Evolutionary conservation across 2,888 invertebrate species (phyloP).

Genomic region (Papilio demoleus): DNA sequence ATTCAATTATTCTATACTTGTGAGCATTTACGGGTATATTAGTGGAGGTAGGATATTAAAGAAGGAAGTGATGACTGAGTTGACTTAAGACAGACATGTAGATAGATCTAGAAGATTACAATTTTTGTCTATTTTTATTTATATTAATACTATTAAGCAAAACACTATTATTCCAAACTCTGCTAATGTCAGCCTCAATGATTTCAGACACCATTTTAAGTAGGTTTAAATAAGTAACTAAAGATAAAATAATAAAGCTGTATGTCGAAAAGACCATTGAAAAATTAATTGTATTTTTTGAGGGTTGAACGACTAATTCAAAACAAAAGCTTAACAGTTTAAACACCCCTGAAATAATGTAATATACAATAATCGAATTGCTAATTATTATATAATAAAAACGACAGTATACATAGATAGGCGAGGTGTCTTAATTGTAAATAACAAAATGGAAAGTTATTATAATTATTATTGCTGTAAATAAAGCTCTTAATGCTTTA

Average conservation of each 20-base stretch:
- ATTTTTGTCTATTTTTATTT: not conserved
- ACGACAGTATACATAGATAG: constrained; percentile 18
- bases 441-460: constrained; percentile 27
- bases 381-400: constrained; percentile 30
- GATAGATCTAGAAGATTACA: no score
- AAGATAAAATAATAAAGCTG: not conserved
- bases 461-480: constrained; percentile 2
- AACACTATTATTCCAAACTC: not conserved
- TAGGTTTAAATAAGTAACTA: not conserved
- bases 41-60: no score
- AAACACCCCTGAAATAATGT: constrained; percentile 10
- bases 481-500: constrained; percentile 19
- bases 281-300: not conserved
- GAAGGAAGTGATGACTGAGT: no score
- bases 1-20: not conserved
- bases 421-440: constrained; percentile 15
- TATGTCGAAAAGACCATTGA: no score
- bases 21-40: no score
- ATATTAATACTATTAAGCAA: not conserved
- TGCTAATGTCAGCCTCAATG: not conserved
- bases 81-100: no score
- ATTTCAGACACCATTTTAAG: not conserved
- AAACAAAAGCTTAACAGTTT: not conserved
- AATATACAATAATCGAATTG: constrained; percentile 22
- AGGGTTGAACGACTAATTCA: not conserved